Percentiles rank a stretch among this genome's conserved stretches.
Conservation (phyloP, 2,113 vertebrate species). For the Pseudois nayaur region DNA sequence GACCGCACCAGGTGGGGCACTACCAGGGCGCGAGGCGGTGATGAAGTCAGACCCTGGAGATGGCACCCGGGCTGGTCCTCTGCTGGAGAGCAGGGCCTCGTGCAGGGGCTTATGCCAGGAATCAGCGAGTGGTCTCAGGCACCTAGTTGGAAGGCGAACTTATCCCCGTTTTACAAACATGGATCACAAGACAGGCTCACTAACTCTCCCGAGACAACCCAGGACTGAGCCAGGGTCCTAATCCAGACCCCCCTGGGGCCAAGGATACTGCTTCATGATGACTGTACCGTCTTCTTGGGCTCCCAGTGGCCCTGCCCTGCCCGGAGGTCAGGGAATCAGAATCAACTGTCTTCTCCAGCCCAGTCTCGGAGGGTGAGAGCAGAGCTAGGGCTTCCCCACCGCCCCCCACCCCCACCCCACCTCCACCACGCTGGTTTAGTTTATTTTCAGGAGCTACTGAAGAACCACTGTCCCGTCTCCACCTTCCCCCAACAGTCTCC, state of each 20-base stretch:
- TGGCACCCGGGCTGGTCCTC: fast-evolving
- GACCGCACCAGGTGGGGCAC: fast-evolving
- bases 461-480: background rate
- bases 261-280: too few relatives aligned
- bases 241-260: background rate
- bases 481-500: background rate
- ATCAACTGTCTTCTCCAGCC: background rate
- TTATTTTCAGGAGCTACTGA: background rate
- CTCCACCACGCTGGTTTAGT: background rate
- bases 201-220: background rate
- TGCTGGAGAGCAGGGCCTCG: fast-evolving
- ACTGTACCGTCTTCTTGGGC: background rate
- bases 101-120: background rate
- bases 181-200: background rate
- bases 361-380: background rate
- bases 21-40: fast-evolving
- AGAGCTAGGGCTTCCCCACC: background rate
- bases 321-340: background rate
- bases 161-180: background rate
- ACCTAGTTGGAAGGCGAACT: background rate
- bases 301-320: background rate
- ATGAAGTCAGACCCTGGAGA: background rate
- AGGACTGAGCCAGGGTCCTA: background rate
- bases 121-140: background rate
- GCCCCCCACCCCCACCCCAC: fast-evolving